Conservation (phyloP, 2,797 vertebrate genomes). For the Liasis olivaceus region DNA sequence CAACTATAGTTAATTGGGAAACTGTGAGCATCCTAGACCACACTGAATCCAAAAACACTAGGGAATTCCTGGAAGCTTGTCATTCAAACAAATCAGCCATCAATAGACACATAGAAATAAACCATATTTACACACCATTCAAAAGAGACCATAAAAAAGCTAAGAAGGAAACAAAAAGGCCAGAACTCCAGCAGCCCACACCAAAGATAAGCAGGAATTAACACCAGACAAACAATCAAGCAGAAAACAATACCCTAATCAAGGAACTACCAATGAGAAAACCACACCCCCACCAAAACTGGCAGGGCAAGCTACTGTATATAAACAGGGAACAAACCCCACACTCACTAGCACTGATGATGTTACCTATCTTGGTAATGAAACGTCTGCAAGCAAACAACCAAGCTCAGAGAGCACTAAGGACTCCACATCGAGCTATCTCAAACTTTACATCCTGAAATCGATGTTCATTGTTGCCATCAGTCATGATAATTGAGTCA, state of each 20-base stretch:
- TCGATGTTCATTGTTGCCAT: neutral
- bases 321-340: neutral
- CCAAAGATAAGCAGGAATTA: neutral
- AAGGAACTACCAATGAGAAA: neutral
- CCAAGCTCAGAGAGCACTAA: neutral
- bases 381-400: neutral
- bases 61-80: neutral
- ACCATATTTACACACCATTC: neutral
- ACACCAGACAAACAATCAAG: too few relatives aligned
- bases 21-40: neutral
- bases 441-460: too few relatives aligned
- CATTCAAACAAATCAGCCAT: neutral
- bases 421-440: neutral
- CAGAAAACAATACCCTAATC: too few relatives aligned
- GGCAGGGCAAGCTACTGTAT: neutral
- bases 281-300: neutral
- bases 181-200: neutral
- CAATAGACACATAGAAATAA: neutral
- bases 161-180: neutral
- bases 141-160: neutral
- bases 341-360: neutral
- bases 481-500: neutral
- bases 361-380: neutral
- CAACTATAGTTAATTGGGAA: neutral
- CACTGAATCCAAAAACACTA: neutral